Base-by-base conservation (phyloP, 2,797 vertebrate genomes). In the Silurus lanzhouensis region DNA sequence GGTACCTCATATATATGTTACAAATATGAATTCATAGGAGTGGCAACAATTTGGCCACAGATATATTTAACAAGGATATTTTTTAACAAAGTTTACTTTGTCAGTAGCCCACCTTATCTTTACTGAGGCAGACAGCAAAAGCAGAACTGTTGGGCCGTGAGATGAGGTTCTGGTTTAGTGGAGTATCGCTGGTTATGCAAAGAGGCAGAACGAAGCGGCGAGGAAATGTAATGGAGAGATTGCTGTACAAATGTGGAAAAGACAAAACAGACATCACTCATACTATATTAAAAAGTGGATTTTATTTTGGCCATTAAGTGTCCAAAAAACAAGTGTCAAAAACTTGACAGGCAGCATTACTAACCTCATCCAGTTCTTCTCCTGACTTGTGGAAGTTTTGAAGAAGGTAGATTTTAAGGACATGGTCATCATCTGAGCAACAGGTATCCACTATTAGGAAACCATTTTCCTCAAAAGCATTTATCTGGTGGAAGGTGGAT, bases 401-500 rank as follows among this genome's bases (percentile, higher is more conserved):
- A 74, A 99, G 93, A 0, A 93, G 91, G 90, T 94, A 98, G 78
- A 94, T 84, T 7, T 95, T 93, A 82, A 98, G 88, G 85, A 86
- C 90, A 60, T 90, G 68, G 68, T 97, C 97, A 6, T 96, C 89
- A 6, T 98, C 96, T 20, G 96, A 92, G 91, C 96, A 96, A 92
- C 97, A 99, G 85, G 97, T 87, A 88, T 99, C 98, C 17, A 99
- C 84, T 86, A 99, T 93, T 87, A 99, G 89, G 84, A 97, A 97
- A 79, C 94, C 96, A 1, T 92, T 87, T 78, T 98, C 96, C 92
- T 99, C 98, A 79, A 96, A 98, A 88, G 98, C 96, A 55, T 98
- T 99, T 93, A 99, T 98, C 90, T 99, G 97, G 90, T 99, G 97
- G 92, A 98, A 99, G 87, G 82, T 92, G 46, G 93, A 87, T 79